These are phyloP conservation scores for Centropristis striata DNA, from an alignment of 2,113 vertebrate species.

Conservation along the genomic window DNA sequence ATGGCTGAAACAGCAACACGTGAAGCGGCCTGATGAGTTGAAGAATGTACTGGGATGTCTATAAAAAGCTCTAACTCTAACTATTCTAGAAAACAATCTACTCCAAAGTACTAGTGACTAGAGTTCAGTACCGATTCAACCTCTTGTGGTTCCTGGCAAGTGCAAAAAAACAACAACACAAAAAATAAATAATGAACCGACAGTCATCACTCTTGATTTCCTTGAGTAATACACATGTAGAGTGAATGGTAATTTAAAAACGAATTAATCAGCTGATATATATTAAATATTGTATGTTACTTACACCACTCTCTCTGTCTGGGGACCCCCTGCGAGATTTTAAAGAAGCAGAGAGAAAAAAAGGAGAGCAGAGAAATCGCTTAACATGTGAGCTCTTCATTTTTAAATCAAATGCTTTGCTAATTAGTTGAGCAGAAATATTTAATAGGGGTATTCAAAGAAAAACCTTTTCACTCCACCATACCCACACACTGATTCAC, in stretches of 20 bases:
- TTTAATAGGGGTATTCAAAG: background rate
- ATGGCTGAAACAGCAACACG: conserved; percentile 10
- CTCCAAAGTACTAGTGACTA: conserved; percentile 35
- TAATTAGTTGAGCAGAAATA: conserved; percentile 36
- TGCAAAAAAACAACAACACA: conserved; percentile 57
- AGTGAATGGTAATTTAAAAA: background rate
- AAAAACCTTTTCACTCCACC: conserved; percentile 12
- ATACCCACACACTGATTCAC: conserved; percentile 3
- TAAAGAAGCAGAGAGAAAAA: conserved; percentile 29
- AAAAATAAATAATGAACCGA: conserved; percentile 44
- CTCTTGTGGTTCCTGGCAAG: conserved; percentile 80
- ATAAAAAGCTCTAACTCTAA: conserved; percentile 29
- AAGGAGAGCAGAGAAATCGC: conserved; percentile 23
- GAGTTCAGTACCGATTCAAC: conserved; percentile 82
- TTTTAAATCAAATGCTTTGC: conserved; percentile 37
- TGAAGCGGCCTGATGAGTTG: background rate
- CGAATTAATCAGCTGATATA: background rate
- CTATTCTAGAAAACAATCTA: conserved; percentile 48
- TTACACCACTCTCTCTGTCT: conserved; percentile 96
- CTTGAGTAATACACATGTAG: background rate
- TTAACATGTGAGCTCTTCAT: conserved; percentile 26
- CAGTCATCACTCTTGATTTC: conserved; percentile 5
- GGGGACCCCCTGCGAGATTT: conserved; percentile 92
- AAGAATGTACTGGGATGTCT: background rate
- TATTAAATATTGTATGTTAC: conserved; percentile 76